Evolutionary conservation across 2,113 vertebrate species (phyloP).

Genomic region (Eupsittula cactorum): DNA sequence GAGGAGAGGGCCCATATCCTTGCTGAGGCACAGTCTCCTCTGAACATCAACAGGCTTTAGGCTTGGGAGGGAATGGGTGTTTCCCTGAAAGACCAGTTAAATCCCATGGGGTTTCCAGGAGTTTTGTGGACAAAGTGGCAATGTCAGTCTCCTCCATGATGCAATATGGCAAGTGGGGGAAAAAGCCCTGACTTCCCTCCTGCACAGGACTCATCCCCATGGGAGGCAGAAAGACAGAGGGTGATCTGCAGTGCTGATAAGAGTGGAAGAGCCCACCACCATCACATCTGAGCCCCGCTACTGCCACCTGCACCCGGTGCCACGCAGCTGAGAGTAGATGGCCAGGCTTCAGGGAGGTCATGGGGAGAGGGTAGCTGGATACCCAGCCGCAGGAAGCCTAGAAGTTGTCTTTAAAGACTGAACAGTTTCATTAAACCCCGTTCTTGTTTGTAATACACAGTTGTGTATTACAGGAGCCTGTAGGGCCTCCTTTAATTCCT

Average conservation of each 20-base stretch:
- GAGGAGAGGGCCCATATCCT: rapidly evolving
- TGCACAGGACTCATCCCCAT: neutral
- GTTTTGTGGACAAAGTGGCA: neutral
- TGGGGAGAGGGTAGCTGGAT: neutral
- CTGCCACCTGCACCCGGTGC: neutral
- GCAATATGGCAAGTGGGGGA: neutral
- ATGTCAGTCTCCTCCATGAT: rapidly evolving
- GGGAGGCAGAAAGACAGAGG: neutral
- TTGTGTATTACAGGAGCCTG: neutral
- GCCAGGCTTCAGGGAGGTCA: neutral
- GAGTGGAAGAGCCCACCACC: rapidly evolving
- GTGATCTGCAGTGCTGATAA: neutral
- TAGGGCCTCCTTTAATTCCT: neutral
- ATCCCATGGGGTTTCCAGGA: neutral
- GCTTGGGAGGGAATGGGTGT: neutral
- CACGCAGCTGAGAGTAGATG: rapidly evolving
- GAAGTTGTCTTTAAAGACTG: neutral
- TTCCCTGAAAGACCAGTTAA: neutral
- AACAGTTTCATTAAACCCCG: neutral
- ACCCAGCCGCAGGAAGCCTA: rapidly evolving
- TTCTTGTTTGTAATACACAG: neutral
- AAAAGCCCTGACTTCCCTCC: neutral
- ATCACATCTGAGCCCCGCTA: rapidly evolving
- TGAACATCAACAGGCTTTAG: neutral
- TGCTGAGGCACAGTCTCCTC: neutral